Conservation (phyloP, 2,797 vertebrate species). For the Pangasius macronema region DNA sequence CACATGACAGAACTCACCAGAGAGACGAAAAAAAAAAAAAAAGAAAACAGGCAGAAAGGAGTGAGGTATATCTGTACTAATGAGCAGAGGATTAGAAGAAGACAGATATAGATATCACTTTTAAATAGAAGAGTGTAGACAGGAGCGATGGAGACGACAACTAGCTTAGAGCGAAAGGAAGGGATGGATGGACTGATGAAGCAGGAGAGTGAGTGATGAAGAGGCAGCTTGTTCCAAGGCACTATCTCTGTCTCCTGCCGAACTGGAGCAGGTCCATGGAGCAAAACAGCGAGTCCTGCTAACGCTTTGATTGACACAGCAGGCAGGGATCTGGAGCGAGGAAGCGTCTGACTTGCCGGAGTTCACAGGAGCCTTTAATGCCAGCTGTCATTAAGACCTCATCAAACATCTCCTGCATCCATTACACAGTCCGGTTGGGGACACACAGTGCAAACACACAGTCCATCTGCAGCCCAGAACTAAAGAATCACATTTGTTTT, state of each 20-base stretch:
- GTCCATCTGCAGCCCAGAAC: constrained; percentile 6
- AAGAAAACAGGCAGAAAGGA: background rate
- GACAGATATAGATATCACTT: background rate
- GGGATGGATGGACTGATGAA: constrained; percentile 6
- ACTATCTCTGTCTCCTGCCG: background rate
- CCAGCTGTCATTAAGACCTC: constrained; percentile 56
- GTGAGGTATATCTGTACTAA: constrained; percentile 16
- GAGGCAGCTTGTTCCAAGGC: constrained; percentile 16
- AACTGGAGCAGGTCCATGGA: constrained; percentile 46
- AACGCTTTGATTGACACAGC: constrained; percentile 37
- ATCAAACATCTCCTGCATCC: constrained; percentile 44
- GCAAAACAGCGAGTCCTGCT: constrained; percentile 16
- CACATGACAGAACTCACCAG: constrained; percentile 21
- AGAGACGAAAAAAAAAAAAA: background rate
- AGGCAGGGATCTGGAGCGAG: constrained; percentile 31
- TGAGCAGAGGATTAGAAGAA: constrained; percentile 22
- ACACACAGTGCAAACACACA: constrained; percentile 18
- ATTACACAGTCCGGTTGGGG: constrained; percentile 16
- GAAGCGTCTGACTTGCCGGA: constrained; percentile 28
- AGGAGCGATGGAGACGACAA: background rate
- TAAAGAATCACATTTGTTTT: background rate
- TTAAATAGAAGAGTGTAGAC: background rate
- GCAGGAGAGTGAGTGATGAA: background rate
- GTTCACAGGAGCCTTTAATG: constrained; percentile 50
- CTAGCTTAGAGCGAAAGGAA: background rate